phyloP scores from a whole-genome alignment of 2,888 invertebrate genomes.

The Strigamia crassipes region DNA sequence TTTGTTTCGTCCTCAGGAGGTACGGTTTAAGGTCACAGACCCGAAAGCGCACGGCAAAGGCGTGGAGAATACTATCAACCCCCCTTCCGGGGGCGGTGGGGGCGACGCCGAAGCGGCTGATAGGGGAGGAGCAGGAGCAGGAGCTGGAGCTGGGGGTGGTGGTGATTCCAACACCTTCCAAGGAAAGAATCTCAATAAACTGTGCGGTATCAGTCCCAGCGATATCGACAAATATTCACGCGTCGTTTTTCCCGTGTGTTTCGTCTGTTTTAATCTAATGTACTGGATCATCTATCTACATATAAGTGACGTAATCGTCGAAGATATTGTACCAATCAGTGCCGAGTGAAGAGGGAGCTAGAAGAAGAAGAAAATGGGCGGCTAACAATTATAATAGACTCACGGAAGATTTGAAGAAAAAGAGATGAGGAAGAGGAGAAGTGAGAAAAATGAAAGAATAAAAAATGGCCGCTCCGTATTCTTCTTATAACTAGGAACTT shows the following conservation, averaged over 20 bases:
- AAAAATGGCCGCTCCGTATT: constrained; percentile 14
- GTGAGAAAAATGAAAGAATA: neutral
- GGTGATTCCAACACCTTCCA: constrained; percentile 45
- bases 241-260: constrained; percentile 97
- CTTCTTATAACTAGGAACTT: constrained; percentile 9
- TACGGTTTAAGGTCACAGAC: constrained; percentile 92
- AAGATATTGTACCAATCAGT: constrained; percentile 82
- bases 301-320: constrained; percentile 93
- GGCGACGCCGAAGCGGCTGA: constrained; percentile 43
- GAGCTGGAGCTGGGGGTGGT: constrained; percentile 34
- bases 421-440: neutral
- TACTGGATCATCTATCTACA: constrained; percentile 97
- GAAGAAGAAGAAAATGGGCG: constrained; percentile 14
- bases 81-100: constrained; percentile 45
- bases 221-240: constrained; percentile 99
- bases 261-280: constrained; percentile 98
- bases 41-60: constrained; percentile 90
- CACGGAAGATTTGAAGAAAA: neutral
- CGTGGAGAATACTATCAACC: constrained; percentile 83
- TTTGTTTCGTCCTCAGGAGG: constrained; percentile 70
- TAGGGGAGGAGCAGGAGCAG: constrained; percentile 43
- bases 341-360: constrained; percentile 45
- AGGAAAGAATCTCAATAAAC: constrained; percentile 84
- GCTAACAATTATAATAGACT: neutral
- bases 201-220: constrained; percentile 88